Percentiles rank a stretch among this genome's conserved stretches.
These are phyloP conservation scores for Phalanger gymnotis DNA, from an alignment of 2,797 vertebrate species.

Conservation along the genomic window DNA sequence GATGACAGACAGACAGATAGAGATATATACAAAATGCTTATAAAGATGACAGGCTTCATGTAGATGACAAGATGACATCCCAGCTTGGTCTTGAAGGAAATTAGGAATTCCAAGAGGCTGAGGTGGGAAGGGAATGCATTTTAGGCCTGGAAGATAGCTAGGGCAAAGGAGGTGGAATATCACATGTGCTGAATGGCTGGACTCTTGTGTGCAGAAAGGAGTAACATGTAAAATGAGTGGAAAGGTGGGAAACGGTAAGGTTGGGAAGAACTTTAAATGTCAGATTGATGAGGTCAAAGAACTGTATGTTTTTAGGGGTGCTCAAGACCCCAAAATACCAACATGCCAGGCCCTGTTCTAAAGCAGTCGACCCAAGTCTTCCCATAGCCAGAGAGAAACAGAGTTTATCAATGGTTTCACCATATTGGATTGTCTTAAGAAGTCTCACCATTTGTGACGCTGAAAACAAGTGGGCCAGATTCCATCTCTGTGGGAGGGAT, in stretches of 20 bases:
- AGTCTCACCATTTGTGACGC: too few species aligned
- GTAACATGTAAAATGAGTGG: background rate
- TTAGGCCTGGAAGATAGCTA: background rate
- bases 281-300: too few species aligned
- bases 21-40: background rate
- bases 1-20: too few species aligned
- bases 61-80: background rate
- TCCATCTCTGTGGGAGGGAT: too few species aligned
- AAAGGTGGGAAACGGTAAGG: background rate
- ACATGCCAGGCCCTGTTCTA: too few species aligned
- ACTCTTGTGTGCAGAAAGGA: background rate
- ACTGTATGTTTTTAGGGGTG: too few species aligned
- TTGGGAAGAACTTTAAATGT: background rate
- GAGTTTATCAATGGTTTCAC: too few species aligned
- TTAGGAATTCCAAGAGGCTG: background rate
- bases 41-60: background rate
- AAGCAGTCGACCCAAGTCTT: too few species aligned
- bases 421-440: too few species aligned
- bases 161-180: background rate
- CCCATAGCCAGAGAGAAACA: too few species aligned
- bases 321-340: too few species aligned
- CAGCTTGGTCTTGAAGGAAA: background rate
- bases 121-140: background rate
- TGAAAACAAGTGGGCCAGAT: too few species aligned
- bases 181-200: background rate